Base-by-base conservation (phyloP, 1,140 invertebrate genomes). In the Limonius californicus region DNA sequence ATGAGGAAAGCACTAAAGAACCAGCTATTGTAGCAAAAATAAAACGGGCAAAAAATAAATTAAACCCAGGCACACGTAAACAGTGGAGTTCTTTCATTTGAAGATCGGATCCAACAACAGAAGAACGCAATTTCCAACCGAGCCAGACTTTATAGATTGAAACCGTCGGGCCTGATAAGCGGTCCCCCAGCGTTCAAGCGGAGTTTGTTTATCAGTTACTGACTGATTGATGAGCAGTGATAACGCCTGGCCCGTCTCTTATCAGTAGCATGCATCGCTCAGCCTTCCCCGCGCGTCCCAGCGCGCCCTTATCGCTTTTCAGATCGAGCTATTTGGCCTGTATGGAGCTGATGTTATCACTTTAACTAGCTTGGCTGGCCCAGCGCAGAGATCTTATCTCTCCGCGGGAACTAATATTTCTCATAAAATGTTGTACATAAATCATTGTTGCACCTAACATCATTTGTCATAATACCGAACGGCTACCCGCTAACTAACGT, bases 171-270 rank as follows among this genome's bases (percentile, higher is more conserved):
- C 30, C 59, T 63, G 68, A 70, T 70, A 70, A 72, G 67, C 64
- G 66, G 67, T 65, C 66, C 68, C 68, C 68, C 68, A 65, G 65
- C 67, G 67, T 69, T 72, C 67, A 70, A 70, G 66, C 68, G 57
- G 70, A 72, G 70, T 72, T 72, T 72, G 70, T 72, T 72, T 72
- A 72, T 72, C 70, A 72, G 70, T 72, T 70, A 64, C 66, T 64
- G 70, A 67, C 70, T 72, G 70, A 72, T 72, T 72, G 70, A 72
- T 72, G 70, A 72, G 71, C 69, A 64, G 35, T 70, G 73, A 74
- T 74, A 74, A 74, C 64, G 65, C 61, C 62, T 62, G 68, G 68
- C 63, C 71, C 54, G 65, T 59, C 64, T 66, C 66, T 72, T 74
- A 74, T 74, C 72, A 66, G 53, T 60, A 58, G 67, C 68, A 64